Evolutionary conservation across 2,113 vertebrate genomes (phyloP).

Genomic region (Puffinus mauretanicus): DNA sequence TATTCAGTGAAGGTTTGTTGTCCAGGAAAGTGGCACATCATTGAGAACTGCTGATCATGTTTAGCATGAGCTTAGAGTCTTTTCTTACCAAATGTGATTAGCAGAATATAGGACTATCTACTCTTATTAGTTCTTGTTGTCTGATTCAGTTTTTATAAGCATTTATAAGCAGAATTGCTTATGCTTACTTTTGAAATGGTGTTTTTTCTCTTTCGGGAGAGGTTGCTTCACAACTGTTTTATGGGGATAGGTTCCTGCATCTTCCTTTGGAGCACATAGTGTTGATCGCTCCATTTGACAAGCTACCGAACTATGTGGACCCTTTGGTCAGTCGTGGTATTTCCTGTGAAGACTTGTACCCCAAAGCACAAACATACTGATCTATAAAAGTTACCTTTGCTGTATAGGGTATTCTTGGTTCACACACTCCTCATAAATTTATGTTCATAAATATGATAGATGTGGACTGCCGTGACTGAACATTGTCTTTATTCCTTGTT

Average conservation of each 20-base stretch:
- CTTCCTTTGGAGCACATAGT: neutral
- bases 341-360: neutral
- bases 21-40: neutral
- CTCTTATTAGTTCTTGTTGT: neutral
- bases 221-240: neutral
- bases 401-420: neutral
- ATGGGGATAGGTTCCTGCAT: neutral
- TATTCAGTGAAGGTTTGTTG: neutral
- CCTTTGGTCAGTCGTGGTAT: neutral
- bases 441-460: neutral
- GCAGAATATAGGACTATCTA: neutral
- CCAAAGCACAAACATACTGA: neutral
- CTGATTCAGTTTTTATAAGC: neutral
- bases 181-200: neutral
- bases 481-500: neutral
- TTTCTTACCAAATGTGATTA: neutral
- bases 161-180: neutral
- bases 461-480: neutral
- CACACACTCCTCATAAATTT: neutral
- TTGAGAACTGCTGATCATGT: neutral
- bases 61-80: neutral
- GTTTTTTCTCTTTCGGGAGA: neutral
- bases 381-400: neutral
- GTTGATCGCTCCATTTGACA: neutral
- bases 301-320: too few relatives aligned